Evolutionary conservation across 2,888 invertebrate genomes (phyloP).

Genomic region (Andrena bucephala): DNA sequence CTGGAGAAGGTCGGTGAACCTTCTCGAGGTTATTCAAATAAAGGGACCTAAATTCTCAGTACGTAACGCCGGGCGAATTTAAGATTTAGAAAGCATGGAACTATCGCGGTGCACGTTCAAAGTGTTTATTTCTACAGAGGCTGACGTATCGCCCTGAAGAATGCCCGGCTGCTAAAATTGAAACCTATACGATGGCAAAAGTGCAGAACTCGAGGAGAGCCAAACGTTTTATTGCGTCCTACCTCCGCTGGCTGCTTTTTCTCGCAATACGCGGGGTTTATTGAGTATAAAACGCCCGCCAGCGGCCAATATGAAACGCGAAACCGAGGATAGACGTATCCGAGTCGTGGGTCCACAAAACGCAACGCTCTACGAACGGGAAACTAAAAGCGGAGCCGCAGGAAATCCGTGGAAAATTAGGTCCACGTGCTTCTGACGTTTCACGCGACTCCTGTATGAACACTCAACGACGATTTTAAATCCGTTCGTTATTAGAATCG

Average conservation of each 20-base stretch:
- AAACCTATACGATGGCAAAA: not conserved
- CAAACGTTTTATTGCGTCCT: not conserved
- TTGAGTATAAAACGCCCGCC: slow-evolving; percentile 8
- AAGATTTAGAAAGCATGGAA: not conserved
- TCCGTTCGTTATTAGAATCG: not conserved
- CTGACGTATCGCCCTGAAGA: not conserved
- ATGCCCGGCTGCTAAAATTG: not conserved
- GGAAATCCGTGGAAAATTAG: slow-evolving; percentile 9
- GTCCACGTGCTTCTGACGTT: not conserved
- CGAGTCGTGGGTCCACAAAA: not conserved
- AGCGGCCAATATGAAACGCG: slow-evolving; percentile 1
- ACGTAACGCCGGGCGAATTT: not conserved
- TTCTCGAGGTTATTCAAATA: not conserved
- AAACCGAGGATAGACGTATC: not conserved
- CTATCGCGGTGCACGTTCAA: too few relatives aligned
- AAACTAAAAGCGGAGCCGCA: not conserved
- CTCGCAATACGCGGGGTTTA: not conserved
- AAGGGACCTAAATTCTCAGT: not conserved
- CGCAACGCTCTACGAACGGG: not conserved
- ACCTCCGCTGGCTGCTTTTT: not conserved
- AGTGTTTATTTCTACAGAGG: too few relatives aligned
- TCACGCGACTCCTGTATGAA: not conserved
- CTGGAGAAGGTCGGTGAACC: slow-evolving; percentile 7
- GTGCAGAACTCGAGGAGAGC: not conserved
- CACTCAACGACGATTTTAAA: not conserved